Conservation (phyloP, 2,888 invertebrate genomes). For the Corythucha ciliata region DNA sequence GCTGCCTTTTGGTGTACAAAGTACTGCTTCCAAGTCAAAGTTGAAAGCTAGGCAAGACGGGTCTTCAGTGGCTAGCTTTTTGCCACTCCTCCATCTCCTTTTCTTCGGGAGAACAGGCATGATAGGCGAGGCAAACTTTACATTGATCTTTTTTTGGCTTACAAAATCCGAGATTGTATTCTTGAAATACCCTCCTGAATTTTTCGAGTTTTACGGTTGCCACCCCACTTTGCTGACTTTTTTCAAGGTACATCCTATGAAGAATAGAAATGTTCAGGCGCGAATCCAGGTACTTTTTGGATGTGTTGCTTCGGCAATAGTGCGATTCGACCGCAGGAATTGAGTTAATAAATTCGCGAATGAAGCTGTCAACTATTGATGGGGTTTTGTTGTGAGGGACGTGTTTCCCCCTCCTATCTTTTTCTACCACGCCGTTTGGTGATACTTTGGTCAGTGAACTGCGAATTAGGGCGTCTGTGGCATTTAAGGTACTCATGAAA, state of each 20-base stretch:
- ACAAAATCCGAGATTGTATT: conserved; percentile 9
- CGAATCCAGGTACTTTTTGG: conserved; percentile 5
- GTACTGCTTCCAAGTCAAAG: conserved; percentile 7
- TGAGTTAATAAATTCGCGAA: conserved; percentile 6
- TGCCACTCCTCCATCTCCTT: background rate
- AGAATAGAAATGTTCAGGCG: conserved; percentile 5
- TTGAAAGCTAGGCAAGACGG: conserved; percentile 8
- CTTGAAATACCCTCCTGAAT: conserved; percentile 6
- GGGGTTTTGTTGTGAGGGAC: conserved; percentile 6
- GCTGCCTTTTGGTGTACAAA: conserved; percentile 4
- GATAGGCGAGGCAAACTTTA: background rate
- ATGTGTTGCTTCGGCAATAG: conserved; percentile 1
- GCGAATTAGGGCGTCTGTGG: background rate
- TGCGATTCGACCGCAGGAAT: conserved; percentile 7
- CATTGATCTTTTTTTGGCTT: conserved; percentile 10
- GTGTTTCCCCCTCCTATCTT: conserved; percentile 6
- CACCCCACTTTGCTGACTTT: background rate
- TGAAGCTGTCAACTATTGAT: background rate
- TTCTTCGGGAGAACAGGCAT: background rate
- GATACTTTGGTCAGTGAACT: background rate
- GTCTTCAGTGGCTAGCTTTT: background rate
- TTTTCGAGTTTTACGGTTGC: background rate
- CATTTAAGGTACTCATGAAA: background rate
- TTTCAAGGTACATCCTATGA: too few species aligned
- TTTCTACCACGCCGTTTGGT: background rate